Conservation (phyloP, 1,140 invertebrate species). For the Aphis gossypii region DNA sequence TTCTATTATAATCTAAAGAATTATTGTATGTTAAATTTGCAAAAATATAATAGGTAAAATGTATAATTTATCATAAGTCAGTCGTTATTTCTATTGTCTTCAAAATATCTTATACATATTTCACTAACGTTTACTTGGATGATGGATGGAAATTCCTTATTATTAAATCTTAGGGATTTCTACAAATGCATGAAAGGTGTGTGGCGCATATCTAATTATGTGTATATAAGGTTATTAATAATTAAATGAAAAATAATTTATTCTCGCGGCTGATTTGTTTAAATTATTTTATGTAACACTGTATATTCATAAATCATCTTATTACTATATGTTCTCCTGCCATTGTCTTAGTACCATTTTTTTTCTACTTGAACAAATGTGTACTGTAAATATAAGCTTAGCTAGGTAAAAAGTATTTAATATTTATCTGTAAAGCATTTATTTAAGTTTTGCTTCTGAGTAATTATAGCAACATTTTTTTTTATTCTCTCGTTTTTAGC, state of each 20-base stretch:
- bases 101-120: background rate
- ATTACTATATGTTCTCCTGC: background rate
- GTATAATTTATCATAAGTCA: background rate
- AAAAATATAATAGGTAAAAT: background rate
- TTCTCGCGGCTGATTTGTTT: background rate
- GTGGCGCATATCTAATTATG: background rate
- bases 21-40: background rate
- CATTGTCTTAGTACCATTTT: background rate
- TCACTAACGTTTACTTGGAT: background rate
- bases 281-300: background rate
- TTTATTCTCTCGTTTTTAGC: background rate
- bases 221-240: conserved; percentile 1
- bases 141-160: background rate
- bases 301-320: background rate
- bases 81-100: conserved; percentile 12
- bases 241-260: background rate
- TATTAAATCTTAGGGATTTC: background rate
- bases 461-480: background rate
- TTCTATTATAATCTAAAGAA: background rate
- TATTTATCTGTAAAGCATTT: background rate
- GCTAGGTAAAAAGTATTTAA: background rate
- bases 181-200: background rate
- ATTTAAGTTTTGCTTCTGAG: background rate
- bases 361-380: background rate
- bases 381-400: background rate